These are phyloP conservation scores for Colistium nudipinnis DNA, from an alignment of 2,113 vertebrate genomes.

Conservation along the genomic window DNA sequence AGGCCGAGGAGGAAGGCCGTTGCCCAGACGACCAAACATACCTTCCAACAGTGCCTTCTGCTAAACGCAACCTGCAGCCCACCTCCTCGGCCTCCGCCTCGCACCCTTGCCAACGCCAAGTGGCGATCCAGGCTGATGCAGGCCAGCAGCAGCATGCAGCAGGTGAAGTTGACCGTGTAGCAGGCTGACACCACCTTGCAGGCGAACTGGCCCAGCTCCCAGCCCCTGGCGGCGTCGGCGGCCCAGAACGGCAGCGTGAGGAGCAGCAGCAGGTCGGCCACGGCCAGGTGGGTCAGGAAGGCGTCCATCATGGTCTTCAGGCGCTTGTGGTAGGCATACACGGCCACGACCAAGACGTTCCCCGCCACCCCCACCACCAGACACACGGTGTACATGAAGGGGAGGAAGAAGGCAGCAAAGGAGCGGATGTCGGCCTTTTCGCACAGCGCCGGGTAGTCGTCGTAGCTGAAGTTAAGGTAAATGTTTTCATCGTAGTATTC, in stretches of 20 bases:
- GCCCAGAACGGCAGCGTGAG: constrained; percentile 93
- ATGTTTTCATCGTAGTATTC: constrained; percentile 77
- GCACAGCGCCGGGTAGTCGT: constrained; percentile 85
- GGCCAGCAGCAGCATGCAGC: constrained; percentile 92
- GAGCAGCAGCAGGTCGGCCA: constrained; percentile 90
- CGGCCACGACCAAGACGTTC: constrained; percentile 85
- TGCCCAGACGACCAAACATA: constrained; percentile 83
- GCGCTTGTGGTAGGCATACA: constrained; percentile 89
- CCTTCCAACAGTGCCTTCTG: constrained; percentile 61
- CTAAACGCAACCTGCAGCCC: constrained; percentile 48
- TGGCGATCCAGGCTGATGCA: constrained; percentile 93
- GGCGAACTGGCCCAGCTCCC: constrained; percentile 84
- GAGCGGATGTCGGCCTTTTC: constrained; percentile 87
- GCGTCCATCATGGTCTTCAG: constrained; percentile 85
- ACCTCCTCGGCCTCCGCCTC: constrained; percentile 10
- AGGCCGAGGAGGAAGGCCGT: constrained; percentile 84
- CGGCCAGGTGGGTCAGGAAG: constrained; percentile 90
- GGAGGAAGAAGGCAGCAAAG: constrained; percentile 87
- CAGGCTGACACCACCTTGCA: constrained; percentile 89
- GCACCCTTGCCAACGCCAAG: constrained; percentile 69
- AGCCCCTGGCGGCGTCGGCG: constrained; percentile 85
- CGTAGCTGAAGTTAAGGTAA: constrained; percentile 83
- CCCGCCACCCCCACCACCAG: constrained; percentile 87
- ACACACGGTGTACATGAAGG: constrained; percentile 84
- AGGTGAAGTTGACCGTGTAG: constrained; percentile 91